Evolutionary conservation across 2,888 invertebrate species (phyloP).

Genomic region (Ramazzottius varieornatus): DNA sequence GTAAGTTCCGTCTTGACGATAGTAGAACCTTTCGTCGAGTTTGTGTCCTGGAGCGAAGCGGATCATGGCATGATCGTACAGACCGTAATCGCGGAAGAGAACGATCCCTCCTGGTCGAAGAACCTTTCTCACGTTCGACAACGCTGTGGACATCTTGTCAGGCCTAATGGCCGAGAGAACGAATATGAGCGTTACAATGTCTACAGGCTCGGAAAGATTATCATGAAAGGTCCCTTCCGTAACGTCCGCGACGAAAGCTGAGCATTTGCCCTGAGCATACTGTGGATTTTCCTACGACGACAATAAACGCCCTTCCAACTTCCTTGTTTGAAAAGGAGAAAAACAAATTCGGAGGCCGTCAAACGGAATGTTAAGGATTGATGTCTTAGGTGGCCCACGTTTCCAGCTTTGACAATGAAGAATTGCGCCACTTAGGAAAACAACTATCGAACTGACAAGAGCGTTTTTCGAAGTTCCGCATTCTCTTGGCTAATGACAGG

Average conservation of each 20-base stretch:
- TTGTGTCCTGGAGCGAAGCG: conserved; percentile 76
- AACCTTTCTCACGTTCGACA: conserved; percentile 34
- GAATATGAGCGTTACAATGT: conserved; percentile 69
- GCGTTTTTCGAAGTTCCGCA: too few species aligned
- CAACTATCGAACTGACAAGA: too few species aligned
- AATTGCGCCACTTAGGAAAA: too few species aligned
- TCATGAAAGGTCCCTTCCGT: conserved; percentile 39
- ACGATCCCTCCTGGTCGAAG: conserved; percentile 42
- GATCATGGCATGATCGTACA: conserved; percentile 82
- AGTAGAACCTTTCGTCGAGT: conserved; percentile 69
- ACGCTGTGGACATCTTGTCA: conserved; percentile 35
- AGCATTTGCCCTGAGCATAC: conserved; percentile 37
- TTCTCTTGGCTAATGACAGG: too few species aligned
- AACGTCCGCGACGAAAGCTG: conserved; percentile 58
- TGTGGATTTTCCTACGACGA: conserved; percentile 24
- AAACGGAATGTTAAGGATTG: too few species aligned
- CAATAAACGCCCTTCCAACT: too few species aligned
- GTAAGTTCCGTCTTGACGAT: conserved; percentile 85
- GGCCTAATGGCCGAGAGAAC: conserved; percentile 83
- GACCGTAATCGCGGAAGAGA: conserved; percentile 70
- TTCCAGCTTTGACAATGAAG: too few species aligned
- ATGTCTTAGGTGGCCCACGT: too few species aligned
- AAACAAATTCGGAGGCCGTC: too few species aligned
- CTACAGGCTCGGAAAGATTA: conserved; percentile 29
- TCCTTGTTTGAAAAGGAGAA: too few species aligned